These are phyloP conservation scores for Amniataba percoides DNA, from an alignment of 2,797 vertebrate species.

Conservation along the genomic window DNA sequence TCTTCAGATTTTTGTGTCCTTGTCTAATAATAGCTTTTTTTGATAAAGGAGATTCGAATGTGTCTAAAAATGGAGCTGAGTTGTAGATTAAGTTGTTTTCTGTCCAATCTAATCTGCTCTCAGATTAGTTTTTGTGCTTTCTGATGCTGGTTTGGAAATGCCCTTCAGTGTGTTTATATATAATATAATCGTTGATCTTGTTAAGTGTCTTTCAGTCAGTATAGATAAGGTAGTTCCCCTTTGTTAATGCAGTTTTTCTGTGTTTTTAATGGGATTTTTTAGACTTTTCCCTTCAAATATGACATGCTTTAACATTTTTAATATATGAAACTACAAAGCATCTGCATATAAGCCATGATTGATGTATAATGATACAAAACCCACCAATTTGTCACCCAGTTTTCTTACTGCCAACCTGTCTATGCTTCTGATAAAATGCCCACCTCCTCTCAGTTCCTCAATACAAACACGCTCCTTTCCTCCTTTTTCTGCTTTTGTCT, in stretches of 20 bases:
- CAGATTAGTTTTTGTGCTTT: not conserved
- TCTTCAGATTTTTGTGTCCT: not conserved
- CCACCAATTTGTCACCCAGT: not conserved
- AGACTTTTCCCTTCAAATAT: not conserved
- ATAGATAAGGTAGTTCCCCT: not conserved
- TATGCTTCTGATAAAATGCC: not conserved
- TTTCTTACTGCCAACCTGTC: not conserved
- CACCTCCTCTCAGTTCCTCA: not conserved
- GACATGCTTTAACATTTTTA: not conserved
- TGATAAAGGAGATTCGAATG: not conserved
- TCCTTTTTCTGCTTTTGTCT: not conserved
- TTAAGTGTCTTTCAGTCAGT: not conserved
- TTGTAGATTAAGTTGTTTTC: not conserved
- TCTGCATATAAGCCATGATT: not conserved
- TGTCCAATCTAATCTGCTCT: not conserved
- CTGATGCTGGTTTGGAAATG: constrained; percentile 1
- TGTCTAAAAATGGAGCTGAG: constrained; percentile 16
- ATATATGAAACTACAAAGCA: not conserved
- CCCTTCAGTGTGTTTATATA: not conserved
- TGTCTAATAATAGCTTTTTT: constrained; percentile 39
- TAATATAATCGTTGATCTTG: not conserved
- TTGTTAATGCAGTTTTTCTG: not conserved
- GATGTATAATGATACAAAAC: not conserved
- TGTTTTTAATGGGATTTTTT: not conserved
- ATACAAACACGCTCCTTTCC: not conserved